Base-by-base conservation (phyloP, 1,140 invertebrate species). In the Drosophila elegans region DNA sequence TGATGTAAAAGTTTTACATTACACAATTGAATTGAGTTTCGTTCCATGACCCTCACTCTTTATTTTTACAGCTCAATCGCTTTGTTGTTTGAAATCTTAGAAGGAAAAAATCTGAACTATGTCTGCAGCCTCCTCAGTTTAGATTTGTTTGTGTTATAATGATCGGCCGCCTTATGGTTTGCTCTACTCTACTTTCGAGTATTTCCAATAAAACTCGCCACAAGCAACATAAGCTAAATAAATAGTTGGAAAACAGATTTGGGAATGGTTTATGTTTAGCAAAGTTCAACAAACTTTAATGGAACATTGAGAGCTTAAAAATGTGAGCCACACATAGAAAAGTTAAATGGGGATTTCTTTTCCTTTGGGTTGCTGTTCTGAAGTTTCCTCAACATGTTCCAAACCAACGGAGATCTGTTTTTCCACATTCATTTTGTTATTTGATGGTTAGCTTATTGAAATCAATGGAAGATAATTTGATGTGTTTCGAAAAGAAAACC, bases 201-300 rank as follows among this genome's bases (percentile, higher is more conserved):
- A 25, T 62, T 74, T 77, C 69, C 78, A 81, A 78, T 66, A 78
- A 67, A 74, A 76, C 29, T 44, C n/a, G 21, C 44, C 44, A 12
- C 62, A 3, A 42, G 38, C 25, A 38, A 10, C 16, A 39, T 38
- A 46, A 53, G 60, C 25, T 53, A 66, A 57, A 75, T 53, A 53
- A 56, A n/a, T 41, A 51, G 27, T 41, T 36, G 13, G 36, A 57
- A 63, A 55, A 45, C 16, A 41, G 10, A 12, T 34, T 39, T 36
- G n/a, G 44, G 29, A 12, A 41, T 45, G 21, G 61, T 80, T 71
- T 51, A 42, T 63, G 16, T 61, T 71, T 32, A n/a, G 25, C 32
- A 45, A 74, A 59, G 83, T 88, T 88, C 84, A 88, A 88, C 39
- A 83, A 88, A 88, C 83, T 78, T 59, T 68, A 86, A 82, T 76